A percentile compares a stretch with the other conserved stretches of the same genome.
phyloP scores from a whole-genome alignment of 2,797 vertebrate genomes.

The Melanotaenia parkinsoni region DNA sequence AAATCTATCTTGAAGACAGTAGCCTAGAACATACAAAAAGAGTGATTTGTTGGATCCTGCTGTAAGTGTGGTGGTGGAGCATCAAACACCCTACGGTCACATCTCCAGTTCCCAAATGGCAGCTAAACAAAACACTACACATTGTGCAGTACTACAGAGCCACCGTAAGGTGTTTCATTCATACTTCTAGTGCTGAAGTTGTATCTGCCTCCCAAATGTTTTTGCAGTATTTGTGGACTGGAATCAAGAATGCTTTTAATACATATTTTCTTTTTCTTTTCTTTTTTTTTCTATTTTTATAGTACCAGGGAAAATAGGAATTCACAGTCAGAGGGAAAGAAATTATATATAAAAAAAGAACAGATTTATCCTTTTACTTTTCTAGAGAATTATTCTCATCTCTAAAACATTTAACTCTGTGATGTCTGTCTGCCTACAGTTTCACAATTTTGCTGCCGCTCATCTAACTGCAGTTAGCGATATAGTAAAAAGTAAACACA shows the following conservation, averaged over 20 bases:
- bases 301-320: constrained; percentile 46
- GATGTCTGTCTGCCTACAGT: neutral
- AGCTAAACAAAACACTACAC: constrained; percentile 62
- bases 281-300: constrained; percentile 2
- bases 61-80: constrained; percentile 28
- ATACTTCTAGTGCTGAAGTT: constrained; percentile 31
- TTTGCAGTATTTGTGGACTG: constrained; percentile 41
- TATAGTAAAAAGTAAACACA: neutral
- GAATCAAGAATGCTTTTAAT: constrained; percentile 31
- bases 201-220: constrained; percentile 28
- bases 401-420: constrained; percentile 7
- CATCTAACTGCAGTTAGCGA: constrained; percentile 12
- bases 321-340: constrained; percentile 25
- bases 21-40: constrained; percentile 31
- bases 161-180: constrained; percentile 27
- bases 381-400: constrained; percentile 21
- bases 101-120: constrained; percentile 59
- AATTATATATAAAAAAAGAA: constrained; percentile 17
- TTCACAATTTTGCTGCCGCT: neutral
- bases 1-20: constrained; percentile 37
- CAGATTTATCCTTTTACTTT: neutral
- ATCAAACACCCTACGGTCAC: constrained; percentile 44
- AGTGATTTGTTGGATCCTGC: constrained; percentile 44
- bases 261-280: neutral
- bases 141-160: constrained; percentile 29